Base-by-base conservation (phyloP, 2,113 vertebrate species). In the Vireo altiloquus region DNA sequence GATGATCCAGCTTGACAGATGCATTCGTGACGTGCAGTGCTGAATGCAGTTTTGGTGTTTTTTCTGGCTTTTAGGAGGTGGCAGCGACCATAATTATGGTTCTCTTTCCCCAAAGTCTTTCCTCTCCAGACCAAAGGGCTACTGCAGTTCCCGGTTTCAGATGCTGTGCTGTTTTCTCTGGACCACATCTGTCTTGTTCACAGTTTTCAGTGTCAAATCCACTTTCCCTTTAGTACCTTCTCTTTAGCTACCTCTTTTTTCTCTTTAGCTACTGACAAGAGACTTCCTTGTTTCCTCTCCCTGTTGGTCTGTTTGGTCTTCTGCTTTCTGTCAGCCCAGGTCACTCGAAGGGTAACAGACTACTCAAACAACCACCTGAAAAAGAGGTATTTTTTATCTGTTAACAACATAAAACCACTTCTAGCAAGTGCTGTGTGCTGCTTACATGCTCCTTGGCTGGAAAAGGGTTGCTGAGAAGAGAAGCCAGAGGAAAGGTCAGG, bases 1-100 rank as follows among this genome's bases (percentile, higher is more conserved):
- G 24, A n/a, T 0, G 0, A 33, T 74, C 77, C 87, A 66, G 1
- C 19, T 13, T 84, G 56, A 35, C 47, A 61, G 59, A 19, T 79
- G 65, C 23, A 24, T 24, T 37, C 4, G 4, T 4, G 8, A 31
- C 42, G 16, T 1, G 1, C 33, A 5, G 47, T 28, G 42, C 71
- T 82, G 17, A 40, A 20, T 9, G 35, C 35, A 54, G 11, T 10
- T 50, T 28, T 28, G 25, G 6, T 31, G 11, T 16, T 66, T 42
- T 39, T 64, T 33, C 53, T 65, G 46, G 33, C 30, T 86, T 52
- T n/a, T 37, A 7, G 39, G 37, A 54, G 66, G 33, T 57, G 63
- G 28, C 80, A 61, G 33, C 1, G 10, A 28, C 54, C 31, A 5
- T 27, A 31, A 30, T 7, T 40, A 16, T 15, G 31, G 37, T 54